Percentiles rank a stretch among this genome's conserved stretches.
phyloP scores from a whole-genome alignment of 1,140 invertebrate species.

The Danaus melanippus region DNA sequence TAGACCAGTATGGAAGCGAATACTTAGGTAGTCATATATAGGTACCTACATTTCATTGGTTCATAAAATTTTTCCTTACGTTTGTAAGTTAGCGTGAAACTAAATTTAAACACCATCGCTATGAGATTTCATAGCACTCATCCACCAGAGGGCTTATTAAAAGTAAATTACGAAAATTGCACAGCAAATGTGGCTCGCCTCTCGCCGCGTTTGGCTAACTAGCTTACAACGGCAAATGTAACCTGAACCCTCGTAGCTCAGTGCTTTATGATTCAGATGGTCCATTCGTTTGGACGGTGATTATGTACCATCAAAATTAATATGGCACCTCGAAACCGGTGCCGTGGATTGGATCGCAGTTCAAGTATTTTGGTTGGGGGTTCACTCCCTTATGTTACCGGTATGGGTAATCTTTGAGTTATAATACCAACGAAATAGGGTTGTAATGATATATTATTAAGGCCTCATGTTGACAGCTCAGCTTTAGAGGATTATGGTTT shows the following conservation, averaged over 20 bases:
- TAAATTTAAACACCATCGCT: constrained; percentile 30
- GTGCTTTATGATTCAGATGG: constrained; percentile 7
- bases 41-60: constrained; percentile 2
- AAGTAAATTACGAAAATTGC: constrained; percentile 69
- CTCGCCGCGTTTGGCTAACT: constrained; percentile 46
- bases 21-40: constrained; percentile 5
- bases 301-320: constrained; percentile 30
- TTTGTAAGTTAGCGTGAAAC: constrained; percentile 1
- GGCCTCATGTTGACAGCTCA: constrained; percentile 45
- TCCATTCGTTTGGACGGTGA: constrained; percentile 22
- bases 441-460: constrained; percentile 59
- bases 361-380: constrained; percentile 26
- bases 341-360: constrained; percentile 9
- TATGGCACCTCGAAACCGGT: constrained; percentile 23
- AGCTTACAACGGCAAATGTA: constrained; percentile 38
- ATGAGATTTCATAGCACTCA: constrained; percentile 54
- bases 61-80: constrained; percentile 1
- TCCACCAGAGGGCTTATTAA: constrained; percentile 61
- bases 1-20: too few species aligned
- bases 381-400: constrained; percentile 35
- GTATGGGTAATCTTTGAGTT: constrained; percentile 65
- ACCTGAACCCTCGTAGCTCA: constrained; percentile 27
- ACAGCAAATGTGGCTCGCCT: constrained; percentile 60
- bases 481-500: constrained; percentile 37
- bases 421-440: constrained; percentile 55